phyloP scores from a whole-genome alignment of 2,113 vertebrate genomes.

The Cryptomyrus ogoouensis region DNA sequence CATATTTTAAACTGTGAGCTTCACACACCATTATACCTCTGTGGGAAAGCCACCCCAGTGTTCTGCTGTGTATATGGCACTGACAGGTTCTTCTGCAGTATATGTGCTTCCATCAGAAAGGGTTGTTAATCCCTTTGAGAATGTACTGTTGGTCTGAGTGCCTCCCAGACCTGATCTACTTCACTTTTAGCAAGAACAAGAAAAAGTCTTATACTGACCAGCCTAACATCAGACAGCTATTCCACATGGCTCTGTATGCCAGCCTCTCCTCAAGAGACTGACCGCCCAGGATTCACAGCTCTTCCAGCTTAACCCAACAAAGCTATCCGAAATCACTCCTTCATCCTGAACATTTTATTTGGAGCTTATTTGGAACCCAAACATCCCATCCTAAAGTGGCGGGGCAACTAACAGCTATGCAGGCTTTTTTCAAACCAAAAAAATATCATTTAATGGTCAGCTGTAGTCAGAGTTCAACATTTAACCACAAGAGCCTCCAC shows the following conservation, averaged over 20 bases:
- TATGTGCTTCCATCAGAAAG: neutral
- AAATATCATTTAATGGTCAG: neutral
- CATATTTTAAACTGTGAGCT: neutral
- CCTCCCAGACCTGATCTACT: neutral
- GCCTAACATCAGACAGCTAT: neutral
- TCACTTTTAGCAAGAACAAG: neutral
- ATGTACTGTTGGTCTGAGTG: neutral
- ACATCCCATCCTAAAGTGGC: neutral
- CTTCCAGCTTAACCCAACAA: neutral
- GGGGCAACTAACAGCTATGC: neutral
- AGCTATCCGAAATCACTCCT: neutral
- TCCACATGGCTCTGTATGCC: neutral
- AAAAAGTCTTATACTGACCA: neutral
- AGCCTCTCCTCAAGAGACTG: neutral
- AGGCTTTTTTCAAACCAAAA: neutral
- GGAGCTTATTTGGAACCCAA: neutral
- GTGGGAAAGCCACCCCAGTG: neutral
- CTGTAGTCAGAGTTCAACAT: neutral
- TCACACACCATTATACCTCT: neutral
- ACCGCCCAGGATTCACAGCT: neutral
- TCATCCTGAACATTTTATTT: neutral
- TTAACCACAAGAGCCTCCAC: neutral
- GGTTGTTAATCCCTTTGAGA: neutral
- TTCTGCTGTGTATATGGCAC: neutral
- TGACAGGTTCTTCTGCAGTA: neutral